A percentile compares a stretch with the other conserved stretches of the same genome.
phyloP scores from a whole-genome alignment of 2,797 vertebrate species.

The Mus minutoides region DNA sequence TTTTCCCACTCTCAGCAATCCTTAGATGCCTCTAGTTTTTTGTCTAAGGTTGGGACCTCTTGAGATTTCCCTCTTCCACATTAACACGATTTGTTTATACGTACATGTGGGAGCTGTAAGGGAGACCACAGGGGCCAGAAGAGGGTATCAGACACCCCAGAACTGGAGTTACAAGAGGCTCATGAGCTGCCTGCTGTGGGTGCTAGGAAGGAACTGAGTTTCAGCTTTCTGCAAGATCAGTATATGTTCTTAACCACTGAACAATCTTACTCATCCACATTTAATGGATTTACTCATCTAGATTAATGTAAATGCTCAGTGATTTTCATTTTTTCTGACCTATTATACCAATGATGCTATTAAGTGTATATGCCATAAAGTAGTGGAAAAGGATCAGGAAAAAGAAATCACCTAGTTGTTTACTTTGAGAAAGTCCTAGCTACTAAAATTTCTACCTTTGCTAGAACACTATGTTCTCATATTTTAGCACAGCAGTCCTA shows the following conservation, averaged over 20 bases:
- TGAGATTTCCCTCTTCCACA: neutral
- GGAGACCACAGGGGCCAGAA: no score
- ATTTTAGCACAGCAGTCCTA: conserved; percentile 40
- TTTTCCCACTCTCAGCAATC: neutral
- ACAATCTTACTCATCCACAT: neutral
- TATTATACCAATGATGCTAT: neutral
- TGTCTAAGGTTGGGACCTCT: neutral
- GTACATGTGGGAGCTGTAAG: neutral
- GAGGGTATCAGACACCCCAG: neutral
- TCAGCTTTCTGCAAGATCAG: neutral
- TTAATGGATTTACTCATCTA: neutral
- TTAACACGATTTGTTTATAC: neutral
- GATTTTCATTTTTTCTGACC: conserved; percentile 19
- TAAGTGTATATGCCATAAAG: neutral
- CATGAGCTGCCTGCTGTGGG: neutral
- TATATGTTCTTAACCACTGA: neutral
- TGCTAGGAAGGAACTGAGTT: neutral
- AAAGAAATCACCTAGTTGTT: neutral
- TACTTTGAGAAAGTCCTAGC: conserved; percentile 4
- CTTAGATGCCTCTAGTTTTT: neutral
- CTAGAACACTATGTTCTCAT: neutral
- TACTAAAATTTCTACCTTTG: neutral
- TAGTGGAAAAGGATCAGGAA: neutral
- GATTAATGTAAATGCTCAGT: neutral
- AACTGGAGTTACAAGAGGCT: neutral